Base-by-base conservation (phyloP, 2,113 vertebrate species). In the Chinchilla lanigera region DNA sequence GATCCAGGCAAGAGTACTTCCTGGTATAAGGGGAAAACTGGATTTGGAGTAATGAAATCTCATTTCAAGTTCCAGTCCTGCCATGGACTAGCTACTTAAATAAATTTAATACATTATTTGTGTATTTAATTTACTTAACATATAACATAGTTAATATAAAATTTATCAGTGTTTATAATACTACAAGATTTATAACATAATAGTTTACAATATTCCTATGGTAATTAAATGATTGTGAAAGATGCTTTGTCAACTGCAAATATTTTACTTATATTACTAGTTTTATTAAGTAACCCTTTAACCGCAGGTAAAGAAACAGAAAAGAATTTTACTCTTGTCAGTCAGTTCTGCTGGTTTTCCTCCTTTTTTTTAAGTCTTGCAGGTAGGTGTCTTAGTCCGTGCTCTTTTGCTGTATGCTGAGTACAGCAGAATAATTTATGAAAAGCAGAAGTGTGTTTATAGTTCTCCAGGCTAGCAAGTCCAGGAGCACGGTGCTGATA, bases 181-280 rank as follows among this genome's bases (percentile, higher is more conserved):
- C 33, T 6, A 91, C 82, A 83, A 22, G 86, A 33, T 50, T 22
- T 77, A 89, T 88, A 63, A 56, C 81, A 86, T 88, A 50, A 86
- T 87, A 38, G n/a, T 50, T 85, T 88, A 38, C 3, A n/a, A 41
- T 4, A 85, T 69, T 35, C 52, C 61, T 90, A 5, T 78, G 73
- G 80, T 73, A 50, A 58, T 50, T 81, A 71, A 78, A 86, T 95
- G 82, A 73, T 83, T 50, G 52, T 92, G 44, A 87, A 92, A 95
- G 24, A 24, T 91, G 3, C 17, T 56, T 86, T 86, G 63, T 84
- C 30, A 91, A 47, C 28, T 84, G 60, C 20, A 85, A 22, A 86
- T 90, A 52, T 50, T 93, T 87, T 90, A 17, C 61, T 69, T 58
- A 2, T 71, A 63, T 78, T 71, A 61, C 44, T 52, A 52, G 5